Conservation (phyloP, 2,888 invertebrate genomes). For the Drosophila merina region DNA sequence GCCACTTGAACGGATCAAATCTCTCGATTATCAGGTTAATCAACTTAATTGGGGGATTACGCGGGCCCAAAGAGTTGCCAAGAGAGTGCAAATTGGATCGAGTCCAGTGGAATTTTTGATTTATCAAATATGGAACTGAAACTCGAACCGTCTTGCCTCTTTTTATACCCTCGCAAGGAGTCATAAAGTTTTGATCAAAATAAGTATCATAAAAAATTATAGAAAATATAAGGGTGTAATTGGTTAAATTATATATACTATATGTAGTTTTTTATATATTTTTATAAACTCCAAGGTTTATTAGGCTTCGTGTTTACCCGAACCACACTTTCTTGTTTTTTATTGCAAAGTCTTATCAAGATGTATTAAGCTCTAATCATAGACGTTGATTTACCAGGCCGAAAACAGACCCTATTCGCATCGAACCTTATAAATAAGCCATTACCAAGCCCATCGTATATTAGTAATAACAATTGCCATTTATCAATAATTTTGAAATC, state of each 20-base stretch:
- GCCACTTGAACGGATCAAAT: conserved; percentile 48
- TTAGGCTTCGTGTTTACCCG: no score
- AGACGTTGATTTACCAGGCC: conserved; percentile 69
- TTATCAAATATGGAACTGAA: conserved; percentile 57
- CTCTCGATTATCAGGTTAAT: conserved; percentile 55
- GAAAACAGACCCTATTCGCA: conserved; percentile 12
- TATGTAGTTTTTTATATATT: no score
- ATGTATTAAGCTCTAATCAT: conserved; percentile 75
- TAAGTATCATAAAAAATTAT: no score
- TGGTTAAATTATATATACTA: no score
- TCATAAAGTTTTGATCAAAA: no score
- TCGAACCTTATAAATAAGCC: conserved; percentile 35
- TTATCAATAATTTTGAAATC: conserved; percentile 59
- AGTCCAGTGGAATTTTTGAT: conserved; percentile 59
- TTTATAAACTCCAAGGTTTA: no score
- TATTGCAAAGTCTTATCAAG: conserved; percentile 55
- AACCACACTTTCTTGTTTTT: neutral
- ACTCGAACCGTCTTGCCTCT: neutral
- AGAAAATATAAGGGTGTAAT: no score
- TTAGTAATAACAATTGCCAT: conserved; percentile 62
- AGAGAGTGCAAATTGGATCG: neutral
- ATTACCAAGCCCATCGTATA: conserved; percentile 50
- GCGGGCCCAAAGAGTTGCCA: conserved; percentile 23
- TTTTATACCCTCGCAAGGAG: no score
- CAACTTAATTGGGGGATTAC: conserved; percentile 33